Evolutionary conservation across 2,113 vertebrate genomes (phyloP).

Genomic region (Felis chaus): DNA sequence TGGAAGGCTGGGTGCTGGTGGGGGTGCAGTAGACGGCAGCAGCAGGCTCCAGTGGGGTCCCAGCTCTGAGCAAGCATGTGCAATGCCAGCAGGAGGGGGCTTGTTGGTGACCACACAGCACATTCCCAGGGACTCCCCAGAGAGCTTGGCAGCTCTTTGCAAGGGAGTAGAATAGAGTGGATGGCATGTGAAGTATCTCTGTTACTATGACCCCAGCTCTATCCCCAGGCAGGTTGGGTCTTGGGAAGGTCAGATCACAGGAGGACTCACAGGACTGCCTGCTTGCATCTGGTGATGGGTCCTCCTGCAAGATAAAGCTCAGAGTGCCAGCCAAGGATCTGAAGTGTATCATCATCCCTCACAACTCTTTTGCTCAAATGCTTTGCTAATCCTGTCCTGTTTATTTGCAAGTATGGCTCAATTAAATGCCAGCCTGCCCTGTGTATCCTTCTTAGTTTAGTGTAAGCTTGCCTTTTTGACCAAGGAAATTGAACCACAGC

Average conservation of each 20-base stretch:
- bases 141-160: background rate
- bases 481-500: background rate
- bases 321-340: background rate
- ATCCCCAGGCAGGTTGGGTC: background rate
- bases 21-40: background rate
- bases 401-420: background rate
- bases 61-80: background rate
- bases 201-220: background rate
- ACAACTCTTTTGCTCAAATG: background rate
- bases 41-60: background rate
- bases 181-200: accelerated
- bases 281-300: background rate
- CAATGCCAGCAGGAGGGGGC: background rate
- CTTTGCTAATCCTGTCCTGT: background rate
- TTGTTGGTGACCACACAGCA: background rate
- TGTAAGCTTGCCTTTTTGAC: background rate
- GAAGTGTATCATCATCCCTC: background rate
- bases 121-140: accelerated
- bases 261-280: background rate
- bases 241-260: accelerated
- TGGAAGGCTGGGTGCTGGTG: background rate
- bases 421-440: background rate
- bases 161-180: background rate
- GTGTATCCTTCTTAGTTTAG: background rate
- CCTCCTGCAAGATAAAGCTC: background rate